phyloP scores from a whole-genome alignment of 2,797 vertebrate genomes.

The Melanotaenia pygmaea region DNA sequence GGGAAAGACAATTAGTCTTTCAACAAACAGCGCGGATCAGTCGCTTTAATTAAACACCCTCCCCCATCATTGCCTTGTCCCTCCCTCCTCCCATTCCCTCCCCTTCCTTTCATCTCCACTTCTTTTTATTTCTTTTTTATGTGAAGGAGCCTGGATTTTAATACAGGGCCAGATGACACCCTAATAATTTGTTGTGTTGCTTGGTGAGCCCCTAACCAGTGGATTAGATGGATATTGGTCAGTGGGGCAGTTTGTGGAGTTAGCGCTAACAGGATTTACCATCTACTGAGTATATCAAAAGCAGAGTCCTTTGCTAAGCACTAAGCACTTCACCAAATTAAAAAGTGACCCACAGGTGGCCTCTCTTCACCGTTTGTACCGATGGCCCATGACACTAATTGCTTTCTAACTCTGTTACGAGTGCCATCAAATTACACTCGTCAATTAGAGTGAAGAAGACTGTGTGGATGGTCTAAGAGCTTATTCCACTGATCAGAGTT shows the following conservation, averaged over 20 bases:
- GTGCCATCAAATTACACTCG: constrained; percentile 85
- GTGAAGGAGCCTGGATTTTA: constrained; percentile 67
- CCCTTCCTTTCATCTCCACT: constrained; percentile 54
- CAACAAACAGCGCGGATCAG: constrained; percentile 84
- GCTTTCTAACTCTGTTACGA: constrained; percentile 87
- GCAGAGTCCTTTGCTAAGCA: constrained; percentile 79
- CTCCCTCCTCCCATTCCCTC: constrained; percentile 54
- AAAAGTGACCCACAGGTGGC: constrained; percentile 87
- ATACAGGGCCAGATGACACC: constrained; percentile 80
- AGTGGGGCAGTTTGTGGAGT: constrained; percentile 79
- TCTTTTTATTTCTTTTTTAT: constrained; percentile 50
- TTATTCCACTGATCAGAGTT: constrained; percentile 72
- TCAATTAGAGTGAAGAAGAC: constrained; percentile 81
- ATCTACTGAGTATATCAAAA: constrained; percentile 87
- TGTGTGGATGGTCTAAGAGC: constrained; percentile 73
- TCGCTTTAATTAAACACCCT: constrained; percentile 85
- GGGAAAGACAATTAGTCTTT: constrained; percentile 84
- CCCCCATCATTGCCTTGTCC: constrained; percentile 67
- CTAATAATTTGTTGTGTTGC: constrained; percentile 82
- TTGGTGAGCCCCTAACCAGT: constrained; percentile 81
- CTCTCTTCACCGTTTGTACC: constrained; percentile 78
- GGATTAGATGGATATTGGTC: constrained; percentile 85
- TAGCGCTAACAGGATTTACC: constrained; percentile 87
- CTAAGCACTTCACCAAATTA: constrained; percentile 89
- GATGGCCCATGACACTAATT: constrained; percentile 84